phyloP scores from a whole-genome alignment of 2,113 vertebrate species.

The Fulmarus glacialis region DNA sequence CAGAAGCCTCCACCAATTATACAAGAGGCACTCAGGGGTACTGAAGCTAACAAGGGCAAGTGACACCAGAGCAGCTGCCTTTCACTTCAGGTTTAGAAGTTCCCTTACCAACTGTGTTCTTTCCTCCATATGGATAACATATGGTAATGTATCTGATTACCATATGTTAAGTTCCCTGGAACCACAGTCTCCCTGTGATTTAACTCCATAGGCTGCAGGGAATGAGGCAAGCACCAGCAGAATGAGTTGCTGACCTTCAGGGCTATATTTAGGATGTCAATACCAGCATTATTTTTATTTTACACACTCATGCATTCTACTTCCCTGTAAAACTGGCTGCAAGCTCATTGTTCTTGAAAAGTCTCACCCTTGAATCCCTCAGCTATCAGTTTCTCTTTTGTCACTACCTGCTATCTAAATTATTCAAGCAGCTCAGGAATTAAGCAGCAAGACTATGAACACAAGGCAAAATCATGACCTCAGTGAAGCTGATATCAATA shows the following conservation, averaged over 20 bases:
- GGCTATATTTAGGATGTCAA: neutral
- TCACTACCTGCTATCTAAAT: neutral
- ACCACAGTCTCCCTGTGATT: neutral
- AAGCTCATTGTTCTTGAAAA: neutral
- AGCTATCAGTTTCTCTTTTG: neutral
- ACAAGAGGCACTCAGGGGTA: neutral
- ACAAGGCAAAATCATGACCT: neutral
- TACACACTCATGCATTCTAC: neutral
- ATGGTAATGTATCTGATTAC: slow-evolving; percentile 15
- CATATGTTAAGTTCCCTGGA: slow-evolving; percentile 25
- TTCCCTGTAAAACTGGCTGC: neutral
- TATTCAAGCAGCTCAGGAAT: neutral
- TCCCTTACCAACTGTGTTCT: neutral
- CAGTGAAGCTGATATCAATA: neutral
- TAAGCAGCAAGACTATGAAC: neutral
- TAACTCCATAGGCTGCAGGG: slow-evolving; percentile 1
- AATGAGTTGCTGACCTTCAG: neutral
- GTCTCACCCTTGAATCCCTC: neutral
- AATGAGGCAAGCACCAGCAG: neutral
- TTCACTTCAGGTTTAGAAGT: slow-evolving; percentile 43
- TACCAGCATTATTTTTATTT: neutral
- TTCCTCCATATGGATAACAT: slow-evolving; percentile 45
- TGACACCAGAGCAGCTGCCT: slow-evolving; percentile 18
- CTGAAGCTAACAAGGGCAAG: neutral
- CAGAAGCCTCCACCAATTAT: neutral